Base-by-base conservation (phyloP, 2,113 vertebrate species). In the Chiloscyllium plagiosum region DNA sequence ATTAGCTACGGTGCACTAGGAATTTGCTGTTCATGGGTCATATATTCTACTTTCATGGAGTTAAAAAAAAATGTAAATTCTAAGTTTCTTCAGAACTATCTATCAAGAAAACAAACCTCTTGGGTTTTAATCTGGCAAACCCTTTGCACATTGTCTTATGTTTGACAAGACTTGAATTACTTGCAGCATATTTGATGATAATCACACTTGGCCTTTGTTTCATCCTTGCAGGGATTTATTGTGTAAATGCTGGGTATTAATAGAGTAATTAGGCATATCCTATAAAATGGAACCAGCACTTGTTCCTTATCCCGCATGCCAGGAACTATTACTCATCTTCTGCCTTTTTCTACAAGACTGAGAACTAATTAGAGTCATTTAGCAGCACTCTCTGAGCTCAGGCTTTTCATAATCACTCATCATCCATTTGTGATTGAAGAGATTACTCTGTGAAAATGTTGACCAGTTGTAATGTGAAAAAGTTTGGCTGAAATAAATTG, bases 301-400 rank as follows among this genome's bases (percentile, higher is more conserved):
- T 72, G 37, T 95, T 72, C 69, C 92, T 94, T 95, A 72, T 72
- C 94, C 93, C 94, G 33, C 42, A 95, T 95, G 68, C 68, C 94
- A 95, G 94, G 94, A 72, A 72, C 68, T 50, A 72, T 95, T 95
- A 72, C 94, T 95, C 61, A 94, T 94, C 37, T 94, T 94, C 93
- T 94, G 93, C 94, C 68, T 95, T 95, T 95, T 95, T 69, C 94
- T 95, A 72, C 94, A 70, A 95, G 94, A 22, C 68, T 95, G 50
- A 70, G 94, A 95, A 95, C 94, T 95, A 95, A 95, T 95, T 95
- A 95, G 89, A 92, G 68, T 70, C 69, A 52, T 95, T 95, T 95
- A 95, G 47, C 94, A 95, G 66, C 66, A 70, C 94, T 76, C 93
- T 15, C 56, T 10, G 69, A 95, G 94, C 72, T 95, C 94, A 95